These are phyloP conservation scores for Chaenodraco wilsoni DNA, from an alignment of 2,797 vertebrate species.

Conservation along the genomic window DNA sequence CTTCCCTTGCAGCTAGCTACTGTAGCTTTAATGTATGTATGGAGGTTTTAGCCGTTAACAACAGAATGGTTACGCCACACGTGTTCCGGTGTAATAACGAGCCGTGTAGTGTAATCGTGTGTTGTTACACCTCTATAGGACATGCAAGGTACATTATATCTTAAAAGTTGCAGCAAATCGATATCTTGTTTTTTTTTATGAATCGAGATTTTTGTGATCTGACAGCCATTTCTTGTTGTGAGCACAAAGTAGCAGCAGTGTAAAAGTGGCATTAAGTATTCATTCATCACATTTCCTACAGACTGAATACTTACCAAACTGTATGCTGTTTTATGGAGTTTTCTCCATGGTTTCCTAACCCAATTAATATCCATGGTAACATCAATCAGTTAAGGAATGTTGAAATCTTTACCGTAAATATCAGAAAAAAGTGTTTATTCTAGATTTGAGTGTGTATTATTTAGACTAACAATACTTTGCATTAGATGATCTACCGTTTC, in stretches of 20 bases:
- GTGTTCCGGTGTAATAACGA: not conserved
- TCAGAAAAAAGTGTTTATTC: no score
- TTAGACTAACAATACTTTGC: no score
- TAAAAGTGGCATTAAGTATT: not conserved
- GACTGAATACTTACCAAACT: no score
- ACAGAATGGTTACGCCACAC: not conserved
- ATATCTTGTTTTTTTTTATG: no score
- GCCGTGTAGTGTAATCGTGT: no score
- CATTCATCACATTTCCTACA: not conserved
- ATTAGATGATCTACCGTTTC: no score
- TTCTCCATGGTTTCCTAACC: conserved; percentile 2
- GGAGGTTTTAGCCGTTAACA: not conserved
- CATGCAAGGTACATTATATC: not conserved
- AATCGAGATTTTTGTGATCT: not conserved
- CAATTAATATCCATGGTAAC: not conserved
- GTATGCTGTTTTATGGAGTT: not conserved
- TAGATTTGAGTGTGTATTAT: not conserved
- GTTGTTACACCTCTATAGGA: not conserved
- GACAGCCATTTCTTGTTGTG: not conserved
- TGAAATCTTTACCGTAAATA: not conserved
- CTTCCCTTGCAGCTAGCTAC: conserved; percentile 32
- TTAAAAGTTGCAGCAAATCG: not conserved
- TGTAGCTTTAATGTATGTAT: conserved; percentile 21
- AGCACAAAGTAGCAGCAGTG: not conserved
- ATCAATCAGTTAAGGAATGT: not conserved